A percentile compares a stretch with the other conserved stretches of the same genome.
phyloP scores from a whole-genome alignment of 2,888 invertebrate genomes.

The Drosophila macrospina region DNA sequence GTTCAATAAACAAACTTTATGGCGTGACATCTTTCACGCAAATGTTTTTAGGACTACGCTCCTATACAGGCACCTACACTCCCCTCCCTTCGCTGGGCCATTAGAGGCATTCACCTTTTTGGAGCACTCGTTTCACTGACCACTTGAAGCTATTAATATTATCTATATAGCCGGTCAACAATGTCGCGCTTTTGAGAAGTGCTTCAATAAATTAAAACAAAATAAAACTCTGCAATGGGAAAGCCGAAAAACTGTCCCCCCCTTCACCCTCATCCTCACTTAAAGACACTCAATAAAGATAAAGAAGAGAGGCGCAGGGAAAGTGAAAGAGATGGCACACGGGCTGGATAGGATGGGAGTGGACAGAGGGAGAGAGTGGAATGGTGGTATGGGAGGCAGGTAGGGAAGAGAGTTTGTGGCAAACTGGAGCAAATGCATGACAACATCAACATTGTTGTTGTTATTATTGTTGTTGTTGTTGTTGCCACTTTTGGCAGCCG shows the following conservation, averaged over 20 bases:
- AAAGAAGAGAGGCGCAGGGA: conserved; percentile 18
- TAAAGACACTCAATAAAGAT: conserved; percentile 40
- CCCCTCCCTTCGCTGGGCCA: conserved; percentile 5
- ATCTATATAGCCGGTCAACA: conserved; percentile 70
- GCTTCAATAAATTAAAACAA: conserved; percentile 70
- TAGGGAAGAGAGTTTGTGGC: background rate
- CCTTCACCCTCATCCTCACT: background rate
- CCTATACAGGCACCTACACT: background rate
- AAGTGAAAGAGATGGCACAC: background rate
- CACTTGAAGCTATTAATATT: conserved; percentile 77
- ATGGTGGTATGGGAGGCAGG: background rate
- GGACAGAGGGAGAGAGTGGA: too few relatives aligned
- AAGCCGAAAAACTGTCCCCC: conserved; percentile 18
- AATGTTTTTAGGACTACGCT: conserved; percentile 51
- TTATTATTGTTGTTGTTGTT: conserved; percentile 20
- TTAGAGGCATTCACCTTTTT: conserved; percentile 54
- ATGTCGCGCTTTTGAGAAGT: conserved; percentile 69
- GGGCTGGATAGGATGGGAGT: background rate
- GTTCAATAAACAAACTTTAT: conserved; percentile 77
- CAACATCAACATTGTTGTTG: conserved; percentile 58
- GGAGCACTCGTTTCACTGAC: conserved; percentile 41
- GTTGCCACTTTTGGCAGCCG: conserved; percentile 53
- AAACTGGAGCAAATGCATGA: conserved; percentile 76
- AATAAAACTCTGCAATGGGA: conserved; percentile 52
- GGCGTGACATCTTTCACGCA: conserved; percentile 81